Evolutionary conservation across 37 sponge, comb jelly and placozoan genomes (phyloP).

Genomic region (Spongilla lacustris): DNA sequence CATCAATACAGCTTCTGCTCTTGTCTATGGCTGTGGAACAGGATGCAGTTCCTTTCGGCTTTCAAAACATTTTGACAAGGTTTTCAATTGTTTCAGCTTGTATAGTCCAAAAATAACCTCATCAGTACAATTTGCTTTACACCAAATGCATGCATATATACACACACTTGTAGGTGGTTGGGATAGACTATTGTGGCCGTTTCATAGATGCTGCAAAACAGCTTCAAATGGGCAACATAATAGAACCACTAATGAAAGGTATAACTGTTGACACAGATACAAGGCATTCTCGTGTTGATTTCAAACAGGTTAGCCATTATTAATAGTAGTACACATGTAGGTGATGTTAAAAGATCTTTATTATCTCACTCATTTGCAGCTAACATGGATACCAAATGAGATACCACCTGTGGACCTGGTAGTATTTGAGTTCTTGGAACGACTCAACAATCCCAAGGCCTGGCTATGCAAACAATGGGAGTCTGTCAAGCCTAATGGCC

Average conservation of each 20-base stretch:
- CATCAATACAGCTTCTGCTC: conserved; percentile 10
- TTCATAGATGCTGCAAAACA: conserved; percentile 57
- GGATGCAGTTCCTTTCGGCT: conserved; percentile 57
- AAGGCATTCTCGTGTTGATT: background rate
- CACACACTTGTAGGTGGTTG: conserved; percentile 58
- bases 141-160: background rate
- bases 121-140: too few relatives aligned
- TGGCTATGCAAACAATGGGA: conserved; percentile 77
- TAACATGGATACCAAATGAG: conserved; percentile 85
- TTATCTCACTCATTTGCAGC: conserved; percentile 15
- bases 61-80: conserved; percentile 49
- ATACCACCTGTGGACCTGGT: conserved; percentile 41
- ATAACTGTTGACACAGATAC: background rate
- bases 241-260: background rate
- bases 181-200: conserved; percentile 74
- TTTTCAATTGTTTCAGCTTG: too few relatives aligned
- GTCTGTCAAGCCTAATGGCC: conserved; percentile 13
- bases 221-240: conserved; percentile 48
- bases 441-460: conserved; percentile 51
- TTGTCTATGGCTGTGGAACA: conserved; percentile 68
- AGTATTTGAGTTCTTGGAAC: conserved; percentile 55
- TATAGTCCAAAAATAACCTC: too few relatives aligned
- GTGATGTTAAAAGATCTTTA: background rate
- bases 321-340: background rate
- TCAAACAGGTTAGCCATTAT: background rate